Evolutionary conservation across 1,140 invertebrate genomes (phyloP), one percentile per base, ranked within the genome.

Genomic region (Aphis gossypii): DNA sequence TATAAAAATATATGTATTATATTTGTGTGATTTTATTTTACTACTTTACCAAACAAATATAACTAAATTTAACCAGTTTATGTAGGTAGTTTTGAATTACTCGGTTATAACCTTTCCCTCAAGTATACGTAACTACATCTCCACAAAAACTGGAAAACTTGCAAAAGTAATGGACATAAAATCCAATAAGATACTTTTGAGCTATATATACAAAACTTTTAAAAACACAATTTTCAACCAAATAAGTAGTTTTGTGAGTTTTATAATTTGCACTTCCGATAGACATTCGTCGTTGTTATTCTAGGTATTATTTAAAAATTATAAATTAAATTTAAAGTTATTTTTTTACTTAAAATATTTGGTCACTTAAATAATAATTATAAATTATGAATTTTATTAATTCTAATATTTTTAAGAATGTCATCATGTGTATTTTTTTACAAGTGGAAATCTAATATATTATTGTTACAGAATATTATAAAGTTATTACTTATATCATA

Each of bases 181-280:
- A 90, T 68, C 35, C 54, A 90, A 90, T 90, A 90, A 60, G 89
- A 90, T 30, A 68, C 38, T 68, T 89, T 89, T 89, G 5, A 20
- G 21, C 35, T 30, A 38, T 89, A 88, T 88, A n/a, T 88, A 87
- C 46, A 18, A 51, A 88, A 89, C 87, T 89, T 90, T 68, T 60
- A 90, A 89, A 90, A 90, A 90, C 89, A 68, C 56, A 44, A 90
- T 90, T 68, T 68, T 90, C 56, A 44, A 68, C 89, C 54, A n/a
- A 90, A 90, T 44, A 60, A 90, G 23, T 88, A 88, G 89, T 68
- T 68, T 68, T 23, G 38, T 14, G 89, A 90, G 56, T 90, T 90
- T 89, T 56, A 89, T 89, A 90, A 90, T 68, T 90, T 68, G 38
- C 56, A 68, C 56, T 68, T 20, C 6, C 38, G 21, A 90, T 60